These are phyloP conservation scores for Acanthurus tractus DNA, from an alignment of 2,797 vertebrate species.

Conservation along the genomic window DNA sequence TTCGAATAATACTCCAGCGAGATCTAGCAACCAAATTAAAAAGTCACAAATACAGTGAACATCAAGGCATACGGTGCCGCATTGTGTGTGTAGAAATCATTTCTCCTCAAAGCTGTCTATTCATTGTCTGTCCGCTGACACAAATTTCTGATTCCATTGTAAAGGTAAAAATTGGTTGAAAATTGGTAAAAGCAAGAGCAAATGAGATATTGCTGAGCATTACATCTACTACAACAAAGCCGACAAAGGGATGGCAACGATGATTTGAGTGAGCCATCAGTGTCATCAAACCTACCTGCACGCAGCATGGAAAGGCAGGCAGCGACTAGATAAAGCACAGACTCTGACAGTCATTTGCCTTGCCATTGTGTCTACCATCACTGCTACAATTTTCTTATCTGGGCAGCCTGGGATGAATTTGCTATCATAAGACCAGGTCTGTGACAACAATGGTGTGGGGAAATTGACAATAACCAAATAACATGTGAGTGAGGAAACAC, in stretches of 20 bases:
- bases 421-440: slow-evolving; percentile 57
- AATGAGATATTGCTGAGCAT: slow-evolving; percentile 65
- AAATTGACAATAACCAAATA: slow-evolving; percentile 74
- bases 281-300: slow-evolving; percentile 63
- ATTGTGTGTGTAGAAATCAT: slow-evolving; percentile 63
- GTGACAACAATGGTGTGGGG: slow-evolving; percentile 45
- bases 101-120: slow-evolving; percentile 62
- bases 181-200: slow-evolving; percentile 45
- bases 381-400: slow-evolving; percentile 58
- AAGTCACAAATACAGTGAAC: slow-evolving; percentile 59
- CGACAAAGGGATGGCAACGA: slow-evolving; percentile 25
- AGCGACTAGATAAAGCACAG: slow-evolving; percentile 18
- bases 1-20: slow-evolving; percentile 49
- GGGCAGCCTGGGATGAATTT: slow-evolving; percentile 48
- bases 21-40: slow-evolving; percentile 59
- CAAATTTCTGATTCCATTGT: slow-evolving; percentile 63
- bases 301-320: slow-evolving; percentile 15
- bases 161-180: slow-evolving; percentile 56
- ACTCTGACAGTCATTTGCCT: slow-evolving; percentile 52
- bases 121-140: slow-evolving; percentile 69
- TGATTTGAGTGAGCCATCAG: slow-evolving; percentile 58
- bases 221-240: slow-evolving; percentile 56
- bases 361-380: slow-evolving; percentile 61
- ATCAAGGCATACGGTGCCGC: slow-evolving; percentile 54
- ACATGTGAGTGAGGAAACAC: slow-evolving; percentile 55